Evolutionary conservation across 2,888 invertebrate species (phyloP), one percentile per base, ranked within the genome.

Genomic region (Chironomus riparius): DNA sequence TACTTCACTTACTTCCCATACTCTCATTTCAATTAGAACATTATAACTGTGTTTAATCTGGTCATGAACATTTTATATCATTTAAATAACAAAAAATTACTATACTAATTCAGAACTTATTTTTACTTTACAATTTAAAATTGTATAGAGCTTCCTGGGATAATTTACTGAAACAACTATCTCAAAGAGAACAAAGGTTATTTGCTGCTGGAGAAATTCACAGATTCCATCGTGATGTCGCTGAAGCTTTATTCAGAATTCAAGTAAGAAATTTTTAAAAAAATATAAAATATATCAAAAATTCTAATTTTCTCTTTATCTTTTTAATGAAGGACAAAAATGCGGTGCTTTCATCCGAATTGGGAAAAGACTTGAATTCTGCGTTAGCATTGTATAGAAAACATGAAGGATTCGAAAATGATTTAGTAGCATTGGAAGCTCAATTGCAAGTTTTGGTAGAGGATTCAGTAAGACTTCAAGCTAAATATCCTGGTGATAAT

Each of bases 131-230:
- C 5, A 48, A 48, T 12, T n/a, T 50, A 50, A 50, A 15, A 28
- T 28, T 68, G 79, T 80, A 68, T 80, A 91, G 93, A 78, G 89
- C 90, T 79, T 89, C 89, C 4, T 99, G 98, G 98, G 91, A 93
- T 78, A 90, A 92, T 68, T 88, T 98, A 0, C 87, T 96, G 71
- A 92, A 94, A 72, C 90, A 94, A 81, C 92, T 98, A 77, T 92
- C 92, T 79, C 90, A 92, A 70, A 89, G 98, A 13, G 94, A 94
- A 78, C 90, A 92, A 78, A 91, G 95, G 62, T 86, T 99, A 56
- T 91, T 92, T 81, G 98, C 96, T 0, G 98, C 98, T 1, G 97
- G 95, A 10, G 97, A 98, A 86, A 95, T 98, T 79, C 98, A 98
- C 84, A 89, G 97, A 76, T 98, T 97, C 88, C 98, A 98, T 85